Evolutionary conservation across 2,888 invertebrate genomes (phyloP).

Genomic region (Steinernema carpocapsae): DNA sequence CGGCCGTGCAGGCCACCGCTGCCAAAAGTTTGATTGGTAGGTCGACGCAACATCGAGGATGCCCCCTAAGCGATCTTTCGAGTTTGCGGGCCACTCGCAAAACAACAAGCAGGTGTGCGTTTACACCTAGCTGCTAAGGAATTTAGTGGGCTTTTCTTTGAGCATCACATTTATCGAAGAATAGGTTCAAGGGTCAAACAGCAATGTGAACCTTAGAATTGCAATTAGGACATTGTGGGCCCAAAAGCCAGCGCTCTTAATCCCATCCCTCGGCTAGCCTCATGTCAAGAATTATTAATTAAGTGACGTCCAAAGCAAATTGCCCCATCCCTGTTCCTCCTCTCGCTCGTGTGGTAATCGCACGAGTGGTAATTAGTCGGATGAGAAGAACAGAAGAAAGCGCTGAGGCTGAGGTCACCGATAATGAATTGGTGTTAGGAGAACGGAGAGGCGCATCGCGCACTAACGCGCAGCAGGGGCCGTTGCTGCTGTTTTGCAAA

Average conservation of each 20-base stretch:
- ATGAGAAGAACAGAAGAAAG: conserved; percentile 13
- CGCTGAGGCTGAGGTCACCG: neutral
- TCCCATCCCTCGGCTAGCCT: too few species aligned
- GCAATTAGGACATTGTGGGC: too few species aligned
- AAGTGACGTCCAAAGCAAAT: conserved; percentile 9
- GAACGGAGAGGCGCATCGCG: neutral
- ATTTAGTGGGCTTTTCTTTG: neutral
- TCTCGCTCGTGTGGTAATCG: neutral
- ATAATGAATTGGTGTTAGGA: neutral
- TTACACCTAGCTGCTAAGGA: neutral
- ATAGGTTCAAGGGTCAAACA: too few species aligned
- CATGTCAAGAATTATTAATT: conserved; percentile 3
- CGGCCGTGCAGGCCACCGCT: too few species aligned
- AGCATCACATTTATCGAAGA: neutral
- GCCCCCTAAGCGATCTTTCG: neutral
- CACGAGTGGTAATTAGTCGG: conserved; percentile 19
- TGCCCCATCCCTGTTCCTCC: neutral
- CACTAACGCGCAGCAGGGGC: neutral
- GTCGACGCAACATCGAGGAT: too few species aligned
- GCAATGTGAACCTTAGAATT: too few species aligned
- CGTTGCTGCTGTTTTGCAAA: neutral
- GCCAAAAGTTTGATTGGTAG: neutral
- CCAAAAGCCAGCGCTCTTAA: too few species aligned
- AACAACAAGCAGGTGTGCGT: conserved; percentile 23
- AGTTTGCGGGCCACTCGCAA: conserved; percentile 2